Percentiles rank a stretch among this genome's conserved stretches.
Evolutionary conservation across 2,888 invertebrate genomes (phyloP).

Genomic region (Pandemis heparana): DNA sequence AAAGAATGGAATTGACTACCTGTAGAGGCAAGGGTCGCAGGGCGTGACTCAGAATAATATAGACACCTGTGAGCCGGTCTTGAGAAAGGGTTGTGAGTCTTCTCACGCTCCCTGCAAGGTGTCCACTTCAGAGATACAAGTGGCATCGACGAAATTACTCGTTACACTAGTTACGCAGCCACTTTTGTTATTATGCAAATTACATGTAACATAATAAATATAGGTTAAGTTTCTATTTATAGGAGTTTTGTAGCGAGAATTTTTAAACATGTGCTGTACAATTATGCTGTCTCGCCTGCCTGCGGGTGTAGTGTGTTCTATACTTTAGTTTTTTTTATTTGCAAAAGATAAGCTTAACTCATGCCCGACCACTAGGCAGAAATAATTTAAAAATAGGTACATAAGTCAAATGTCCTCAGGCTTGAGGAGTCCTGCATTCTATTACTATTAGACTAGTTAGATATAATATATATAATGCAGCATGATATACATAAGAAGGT

Average conservation of each 20-base stretch:
- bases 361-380: background rate
- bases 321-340: background rate
- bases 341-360: background rate
- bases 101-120: conserved; percentile 65
- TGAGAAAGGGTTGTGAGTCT: conserved; percentile 64
- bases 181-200: conserved; percentile 49
- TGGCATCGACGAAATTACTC: conserved; percentile 45
- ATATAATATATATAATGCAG: background rate
- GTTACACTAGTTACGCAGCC: conserved; percentile 32
- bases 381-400: background rate
- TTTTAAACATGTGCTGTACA: background rate
- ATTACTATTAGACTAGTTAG: no score
- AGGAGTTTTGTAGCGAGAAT: background rate
- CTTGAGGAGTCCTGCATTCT: no score
- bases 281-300: background rate
- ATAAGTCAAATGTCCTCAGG: background rate
- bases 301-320: background rate
- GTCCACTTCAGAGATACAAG: conserved; percentile 52
- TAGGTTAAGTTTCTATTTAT: conserved; percentile 1
- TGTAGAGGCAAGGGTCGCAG: conserved; percentile 50
- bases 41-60: conserved; percentile 58
- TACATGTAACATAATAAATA: conserved; percentile 31
- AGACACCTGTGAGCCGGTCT: conserved; percentile 63
- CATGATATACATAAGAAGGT: conserved; percentile 2
- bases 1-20: conserved; percentile 44